These are phyloP conservation scores for Thaumatotibia leucotreta DNA, from an alignment of 1,140 invertebrate species.

Conservation along the genomic window DNA sequence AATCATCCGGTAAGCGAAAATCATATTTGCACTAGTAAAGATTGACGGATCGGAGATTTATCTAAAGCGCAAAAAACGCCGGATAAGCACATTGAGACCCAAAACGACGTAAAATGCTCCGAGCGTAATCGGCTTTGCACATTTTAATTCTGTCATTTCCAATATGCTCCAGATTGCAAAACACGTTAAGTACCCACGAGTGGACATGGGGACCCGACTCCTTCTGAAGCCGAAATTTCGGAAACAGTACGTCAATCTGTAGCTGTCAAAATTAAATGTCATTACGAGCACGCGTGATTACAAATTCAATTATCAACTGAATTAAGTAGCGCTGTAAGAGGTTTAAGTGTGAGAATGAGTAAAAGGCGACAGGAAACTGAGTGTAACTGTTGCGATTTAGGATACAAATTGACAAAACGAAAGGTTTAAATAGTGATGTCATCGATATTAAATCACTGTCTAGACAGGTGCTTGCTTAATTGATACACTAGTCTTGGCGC, in stretches of 20 bases:
- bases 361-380: not conserved
- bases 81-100: slow-evolving; percentile 11
- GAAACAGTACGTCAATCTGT: slow-evolving; percentile 17
- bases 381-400: not conserved
- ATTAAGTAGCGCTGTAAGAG: slow-evolving; percentile 11
- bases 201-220: slow-evolving; percentile 13
- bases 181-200: slow-evolving; percentile 25
- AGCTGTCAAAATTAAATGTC: slow-evolving; percentile 22
- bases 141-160: not conserved
- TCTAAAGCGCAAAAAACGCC: slow-evolving; percentile 34
- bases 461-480: not conserved
- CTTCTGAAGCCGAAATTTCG: slow-evolving; percentile 7
- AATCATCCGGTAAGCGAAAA: slow-evolving; percentile 31
- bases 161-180: slow-evolving; percentile 42
- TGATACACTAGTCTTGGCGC: not conserved
- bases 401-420: not conserved
- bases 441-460: not conserved
- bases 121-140: not conserved
- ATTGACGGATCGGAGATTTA: slow-evolving; percentile 36
- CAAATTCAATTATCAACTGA: slow-evolving; percentile 22
- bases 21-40: slow-evolving; percentile 23
- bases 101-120: not conserved
- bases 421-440: not conserved
- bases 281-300: slow-evolving; percentile 15
- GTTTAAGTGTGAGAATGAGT: not conserved